Evolutionary conservation across 2,113 vertebrate species (phyloP).

Genomic region (Tetraodon nigroviridis): DNA sequence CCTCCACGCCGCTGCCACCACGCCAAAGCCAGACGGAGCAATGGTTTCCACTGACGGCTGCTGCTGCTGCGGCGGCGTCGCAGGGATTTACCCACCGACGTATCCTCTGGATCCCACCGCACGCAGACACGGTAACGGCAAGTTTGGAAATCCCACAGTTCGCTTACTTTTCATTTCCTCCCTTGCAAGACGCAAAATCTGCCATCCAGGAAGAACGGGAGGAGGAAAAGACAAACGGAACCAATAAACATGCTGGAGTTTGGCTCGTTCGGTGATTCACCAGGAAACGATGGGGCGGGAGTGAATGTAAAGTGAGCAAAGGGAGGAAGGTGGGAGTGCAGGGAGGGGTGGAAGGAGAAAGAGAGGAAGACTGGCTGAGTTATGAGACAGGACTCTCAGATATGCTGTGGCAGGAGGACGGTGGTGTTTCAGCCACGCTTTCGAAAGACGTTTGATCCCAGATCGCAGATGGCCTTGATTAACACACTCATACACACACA

Average conservation of each 20-base stretch:
- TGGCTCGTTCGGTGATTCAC: constrained; percentile 56
- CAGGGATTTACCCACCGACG: background rate
- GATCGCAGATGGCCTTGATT: constrained; percentile 28
- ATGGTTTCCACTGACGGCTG: constrained; percentile 1
- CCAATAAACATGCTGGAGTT: constrained; percentile 47
- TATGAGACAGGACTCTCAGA: constrained; percentile 46
- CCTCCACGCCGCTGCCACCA: constrained; percentile 40
- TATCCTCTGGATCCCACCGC: no score
- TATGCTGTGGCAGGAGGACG: constrained; percentile 29
- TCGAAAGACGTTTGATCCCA: constrained; percentile 40
- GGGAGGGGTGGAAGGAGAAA: constrained; percentile 35
- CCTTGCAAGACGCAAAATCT: background rate
- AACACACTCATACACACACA: background rate
- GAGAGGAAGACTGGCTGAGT: constrained; percentile 25
- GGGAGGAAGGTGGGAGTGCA: constrained; percentile 38
- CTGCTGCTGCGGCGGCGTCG: background rate
- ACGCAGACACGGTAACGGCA: no score
- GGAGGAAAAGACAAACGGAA: constrained; percentile 47
- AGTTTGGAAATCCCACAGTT: no score
- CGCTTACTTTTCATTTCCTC: no score
- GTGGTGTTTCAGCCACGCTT: constrained; percentile 18
- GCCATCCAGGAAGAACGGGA: constrained; percentile 31
- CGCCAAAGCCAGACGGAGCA: constrained; percentile 1
- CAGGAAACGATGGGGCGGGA: constrained; percentile 63
- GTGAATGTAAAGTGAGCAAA: constrained; percentile 45